Evolutionary conservation across 2,888 invertebrate species (phyloP), one percentile per base, ranked within the genome.

Genomic region (Aplocera efformata): DNA sequence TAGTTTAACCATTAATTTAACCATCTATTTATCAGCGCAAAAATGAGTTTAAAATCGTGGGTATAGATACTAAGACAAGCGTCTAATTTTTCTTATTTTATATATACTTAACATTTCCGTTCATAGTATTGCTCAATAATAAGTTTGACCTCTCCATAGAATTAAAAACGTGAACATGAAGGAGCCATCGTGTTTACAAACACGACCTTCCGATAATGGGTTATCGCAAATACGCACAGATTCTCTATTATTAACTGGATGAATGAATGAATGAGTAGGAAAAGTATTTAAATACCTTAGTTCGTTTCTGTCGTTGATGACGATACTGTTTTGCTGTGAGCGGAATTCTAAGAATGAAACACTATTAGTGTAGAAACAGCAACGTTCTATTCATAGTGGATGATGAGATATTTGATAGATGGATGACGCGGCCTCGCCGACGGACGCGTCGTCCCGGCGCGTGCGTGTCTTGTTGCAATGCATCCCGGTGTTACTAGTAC

Each of bases 401-500:
- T 79, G 84, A 83, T 83, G 80, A 79, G 72, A 69, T 71, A 66
- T 72, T 67, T 78, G 82, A 81, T 78, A 77, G 82, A 80, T 81
- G 72, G 68, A 78, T 85, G 85, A 84, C 83, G 85, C 71, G 79
- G 70, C 79, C 77, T 79, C 79, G 77, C 61, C 66, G 71, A 57
- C 42, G 44, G 48, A 35, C 44, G 36, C n/a, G n/a, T n/a, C n/a
- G n/a, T n/a, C 28, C 26, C 24, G 44, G 35, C 63, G 64, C 45
- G 48, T 40, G 39, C 24, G 11, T 17, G 11, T 32, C 34, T 32
- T 32, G 35, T 33, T 42, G 50, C 40, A n/a, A n/a, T n/a, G n/a
- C n/a, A 37, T 36, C 24, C 11, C 30, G 25, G 34, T 34, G 43
- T 30, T 45, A 43, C 45, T 30, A 48, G 23, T 26, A 10, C 7